Evolutionary conservation across 2,888 invertebrate genomes (phyloP), one percentile per base, ranked within the genome.

Genomic region (Pandemis cinnamomeana): DNA sequence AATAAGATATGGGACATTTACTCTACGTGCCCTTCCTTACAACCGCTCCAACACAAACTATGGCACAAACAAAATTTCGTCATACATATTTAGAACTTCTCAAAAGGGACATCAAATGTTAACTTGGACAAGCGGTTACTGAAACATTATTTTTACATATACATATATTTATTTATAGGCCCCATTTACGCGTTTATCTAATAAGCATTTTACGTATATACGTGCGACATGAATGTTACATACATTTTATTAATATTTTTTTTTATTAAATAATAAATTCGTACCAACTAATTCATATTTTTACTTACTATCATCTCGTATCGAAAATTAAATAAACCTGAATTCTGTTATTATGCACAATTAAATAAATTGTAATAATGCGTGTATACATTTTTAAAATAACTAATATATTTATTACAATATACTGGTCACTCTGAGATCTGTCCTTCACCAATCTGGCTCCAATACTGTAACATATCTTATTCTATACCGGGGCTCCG

Each of bases 361-460:
- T 86, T 86, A 84, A 87, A 86, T 84, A 86, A 82, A 86, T 82
- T 80, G 84, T 83, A 86, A 84, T 84, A 87, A 84, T 84, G 78
- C 77, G 79, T 79, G 79, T 76, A 77, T 79, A 78, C 76, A 77
- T 77, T 76, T 77, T 76, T 68, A 76, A 77, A 77, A 77, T 76
- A 77, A 73, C 77, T 81, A 81, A 78, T 81, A 80, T 79, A 78
- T 79, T 70, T 85, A 80, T 80, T 81, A 84, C 83, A 84, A 83
- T 89, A 92, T 92, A 93, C 93, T 92, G 93, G 93, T 93, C 93
- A 82, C 89, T 90, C 88, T 92, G 93, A 93, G 93, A 93, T 93
- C 93, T 91, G 89, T 86, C 83, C 87, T 86, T 86, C 86, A 87
- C 87, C 88, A 86, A 83, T 83, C 89, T 86, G 89, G 86, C 89